A percentile compares a stretch with the other conserved stretches of the same genome.
Conservation (phyloP, 2,797 vertebrate species). For the Psittacula derbiana region DNA sequence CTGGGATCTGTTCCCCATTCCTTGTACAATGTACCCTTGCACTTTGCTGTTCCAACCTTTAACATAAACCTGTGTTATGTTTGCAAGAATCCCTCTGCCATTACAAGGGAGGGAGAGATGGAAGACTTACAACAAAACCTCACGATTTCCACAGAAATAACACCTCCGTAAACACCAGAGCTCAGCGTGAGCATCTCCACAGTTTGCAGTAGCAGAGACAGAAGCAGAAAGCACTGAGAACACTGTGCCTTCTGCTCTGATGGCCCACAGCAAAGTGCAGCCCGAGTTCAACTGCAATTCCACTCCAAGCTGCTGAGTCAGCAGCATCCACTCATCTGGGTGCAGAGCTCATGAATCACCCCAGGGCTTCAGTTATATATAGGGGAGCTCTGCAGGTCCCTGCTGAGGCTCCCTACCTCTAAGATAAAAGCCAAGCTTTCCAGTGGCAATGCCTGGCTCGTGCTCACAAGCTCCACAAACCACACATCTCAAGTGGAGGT, state of each 20-base stretch:
- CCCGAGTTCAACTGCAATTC: not conserved
- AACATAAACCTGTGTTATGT: not conserved
- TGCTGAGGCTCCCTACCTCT: not conserved
- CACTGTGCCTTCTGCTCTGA: not conserved
- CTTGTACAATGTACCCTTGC: not conserved
- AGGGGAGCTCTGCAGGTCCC: not conserved
- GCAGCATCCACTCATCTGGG: accelerated
- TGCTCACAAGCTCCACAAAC: not conserved
- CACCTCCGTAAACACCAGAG: not conserved
- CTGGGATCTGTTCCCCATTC: not conserved
- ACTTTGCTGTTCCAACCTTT: not conserved
- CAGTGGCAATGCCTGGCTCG: not conserved
- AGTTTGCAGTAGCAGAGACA: not conserved
- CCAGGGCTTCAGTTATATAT: not conserved
- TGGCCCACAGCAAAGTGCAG: not conserved
- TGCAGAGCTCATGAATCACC: not conserved
- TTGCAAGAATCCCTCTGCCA: not conserved
- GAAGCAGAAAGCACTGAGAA: not conserved
- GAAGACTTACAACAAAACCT: not conserved
- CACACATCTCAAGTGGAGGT: not conserved
- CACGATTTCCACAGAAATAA: not conserved
- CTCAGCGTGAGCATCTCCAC: not conserved
- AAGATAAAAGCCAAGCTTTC: not conserved
- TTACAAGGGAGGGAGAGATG: not conserved
- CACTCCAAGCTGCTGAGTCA: not conserved